These are phyloP conservation scores for Laterallus jamaicensis DNA, from an alignment of 2,113 vertebrate species.

Conservation along the genomic window DNA sequence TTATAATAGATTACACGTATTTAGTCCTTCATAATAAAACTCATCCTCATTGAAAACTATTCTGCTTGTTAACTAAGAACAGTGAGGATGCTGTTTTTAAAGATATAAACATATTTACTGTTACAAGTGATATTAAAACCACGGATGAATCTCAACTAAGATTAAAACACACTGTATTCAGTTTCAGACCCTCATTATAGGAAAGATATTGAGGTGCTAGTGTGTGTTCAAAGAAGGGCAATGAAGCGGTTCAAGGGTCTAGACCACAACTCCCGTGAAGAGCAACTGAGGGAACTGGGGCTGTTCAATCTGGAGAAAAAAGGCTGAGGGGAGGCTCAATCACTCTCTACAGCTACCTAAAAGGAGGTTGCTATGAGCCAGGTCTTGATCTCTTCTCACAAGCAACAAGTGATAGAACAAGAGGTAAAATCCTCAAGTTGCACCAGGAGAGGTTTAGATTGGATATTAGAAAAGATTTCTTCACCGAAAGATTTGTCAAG, in stretches of 20 bases:
- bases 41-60: background rate
- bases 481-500: background rate
- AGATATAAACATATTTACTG: background rate
- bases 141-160: fast-evolving
- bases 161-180: background rate
- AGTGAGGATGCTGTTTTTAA: background rate
- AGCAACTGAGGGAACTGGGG: background rate
- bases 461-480: background rate
- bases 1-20: background rate
- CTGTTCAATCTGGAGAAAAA: background rate
- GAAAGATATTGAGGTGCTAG: background rate
- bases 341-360: background rate
- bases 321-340: background rate
- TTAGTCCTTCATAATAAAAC: background rate
- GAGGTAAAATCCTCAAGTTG: no score
- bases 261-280: background rate
- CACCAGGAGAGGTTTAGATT: no score
- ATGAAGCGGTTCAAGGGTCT: background rate
- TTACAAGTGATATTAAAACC: background rate
- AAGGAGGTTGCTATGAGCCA: background rate
- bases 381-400: background rate
- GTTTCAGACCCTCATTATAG: background rate
- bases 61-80: background rate
- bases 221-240: background rate
- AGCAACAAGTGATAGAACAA: background rate